Conservation (phyloP, 2,888 invertebrate species). For the Synergus umbraculus region DNA sequence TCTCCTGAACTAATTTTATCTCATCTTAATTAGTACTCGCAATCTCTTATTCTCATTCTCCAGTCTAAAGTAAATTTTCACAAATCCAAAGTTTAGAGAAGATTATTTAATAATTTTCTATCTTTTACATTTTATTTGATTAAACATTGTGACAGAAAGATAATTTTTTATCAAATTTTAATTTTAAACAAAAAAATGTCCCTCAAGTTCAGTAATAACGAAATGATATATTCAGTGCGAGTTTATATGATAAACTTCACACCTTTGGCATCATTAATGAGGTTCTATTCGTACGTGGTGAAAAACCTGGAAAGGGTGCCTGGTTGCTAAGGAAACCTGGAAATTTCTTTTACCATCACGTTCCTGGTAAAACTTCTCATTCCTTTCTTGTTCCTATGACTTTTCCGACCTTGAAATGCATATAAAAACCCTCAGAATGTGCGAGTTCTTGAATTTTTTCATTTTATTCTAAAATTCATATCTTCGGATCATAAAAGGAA, state of each 20-base stretch:
- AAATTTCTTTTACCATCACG: slow-evolving; percentile 10
- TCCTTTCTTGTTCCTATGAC: not conserved
- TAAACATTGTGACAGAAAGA: not conserved
- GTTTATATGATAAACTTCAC: not conserved
- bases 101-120: too few species aligned
- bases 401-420: not conserved
- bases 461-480: not conserved
- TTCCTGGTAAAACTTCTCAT: slow-evolving; percentile 5
- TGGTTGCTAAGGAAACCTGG: slow-evolving; percentile 22
- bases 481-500: not conserved
- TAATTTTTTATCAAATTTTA: not conserved
- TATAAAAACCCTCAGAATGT: not conserved
- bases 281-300: not conserved
- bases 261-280: not conserved
- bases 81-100: not conserved
- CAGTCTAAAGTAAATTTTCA: not conserved
- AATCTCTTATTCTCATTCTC: not conserved
- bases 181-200: not conserved
- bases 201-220: not conserved
- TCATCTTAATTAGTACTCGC: not conserved
- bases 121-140: not conserved
- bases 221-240: not conserved
- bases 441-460: not conserved
- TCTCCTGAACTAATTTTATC: not conserved
- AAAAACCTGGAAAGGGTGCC: not conserved